A percentile compares a stretch with the other conserved stretches of the same genome.
phyloP scores from a whole-genome alignment of 2,113 vertebrate genomes.

The Naja naja region DNA sequence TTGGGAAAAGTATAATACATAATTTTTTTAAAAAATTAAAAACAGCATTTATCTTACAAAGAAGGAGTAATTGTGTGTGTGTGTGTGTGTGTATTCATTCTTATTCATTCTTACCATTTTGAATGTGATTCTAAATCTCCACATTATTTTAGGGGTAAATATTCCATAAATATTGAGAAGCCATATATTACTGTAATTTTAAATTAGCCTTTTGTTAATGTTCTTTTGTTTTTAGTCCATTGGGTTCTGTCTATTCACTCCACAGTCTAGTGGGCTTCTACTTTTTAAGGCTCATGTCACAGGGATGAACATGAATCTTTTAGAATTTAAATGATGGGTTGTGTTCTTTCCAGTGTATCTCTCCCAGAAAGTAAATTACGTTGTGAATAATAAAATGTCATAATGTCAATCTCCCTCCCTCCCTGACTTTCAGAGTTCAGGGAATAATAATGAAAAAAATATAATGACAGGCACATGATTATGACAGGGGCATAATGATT shows the following conservation, averaged over 20 bases:
- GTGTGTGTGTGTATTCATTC: not conserved
- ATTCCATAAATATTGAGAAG: slow-evolving; percentile 8
- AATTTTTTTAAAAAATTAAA: not conserved
- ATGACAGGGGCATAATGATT: slow-evolving; percentile 26
- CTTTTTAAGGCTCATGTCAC: slow-evolving; percentile 19
- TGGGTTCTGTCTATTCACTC: slow-evolving; percentile 25
- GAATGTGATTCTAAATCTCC: not conserved
- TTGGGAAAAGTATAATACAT: not conserved
- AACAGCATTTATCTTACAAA: not conserved
- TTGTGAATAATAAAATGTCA: slow-evolving; percentile 37
- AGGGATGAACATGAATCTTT: slow-evolving; percentile 25
- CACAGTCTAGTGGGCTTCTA: not conserved
- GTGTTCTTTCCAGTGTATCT: slow-evolving; percentile 31
- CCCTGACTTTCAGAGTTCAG: slow-evolving; percentile 19
- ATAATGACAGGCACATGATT: slow-evolving; percentile 20
- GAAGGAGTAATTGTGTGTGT: not conserved
- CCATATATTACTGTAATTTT: slow-evolving; percentile 21
- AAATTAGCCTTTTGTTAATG: slow-evolving; percentile 20
- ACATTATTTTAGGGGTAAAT: slow-evolving; percentile 8
- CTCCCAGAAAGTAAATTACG: slow-evolving; percentile 29
- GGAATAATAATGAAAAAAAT: slow-evolving; percentile 23
- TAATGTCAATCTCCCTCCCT: slow-evolving; percentile 19
- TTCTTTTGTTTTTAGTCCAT: slow-evolving; percentile 14
- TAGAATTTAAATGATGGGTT: slow-evolving; percentile 29
- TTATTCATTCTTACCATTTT: not conserved